Base-by-base conservation (phyloP, 1,140 invertebrate species). In the Zaprionus inermis region DNA sequence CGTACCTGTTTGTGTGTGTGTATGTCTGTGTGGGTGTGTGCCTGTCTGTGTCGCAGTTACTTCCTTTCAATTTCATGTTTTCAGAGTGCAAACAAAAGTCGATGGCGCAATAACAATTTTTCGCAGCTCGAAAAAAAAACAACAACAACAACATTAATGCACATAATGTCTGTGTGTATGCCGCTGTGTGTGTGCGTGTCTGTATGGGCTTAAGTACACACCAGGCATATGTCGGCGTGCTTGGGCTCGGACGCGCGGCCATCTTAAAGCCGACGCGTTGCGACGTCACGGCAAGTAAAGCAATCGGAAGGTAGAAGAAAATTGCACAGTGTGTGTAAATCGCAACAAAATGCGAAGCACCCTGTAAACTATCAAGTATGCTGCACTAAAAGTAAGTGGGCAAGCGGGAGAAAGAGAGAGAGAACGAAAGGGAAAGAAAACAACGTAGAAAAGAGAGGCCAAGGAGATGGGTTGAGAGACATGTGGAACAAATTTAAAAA, bases 51-150 rank as follows among this genome's bases (percentile, higher is more conserved):
- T 66, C 60, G 67, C 56, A 72, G 70, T 72, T 73, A 72, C 74
- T 76, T 76, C 74, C 74, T 76, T 76, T 76, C 70, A 76, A 76
- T 76, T 76, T 76, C 74, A 76, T 76, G 74, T 76, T 76, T 76
- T 76, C 70, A 76, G 60, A 73, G 70, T 58, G 74, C 69, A 67
- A 76, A 76, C 69, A 76, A 76, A 76, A 76, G 70, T 66, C 74
- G 74, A 76, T 72, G 57, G 69, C 69, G 74, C 63, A 76, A 76
- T 73, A 76, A 76, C 63, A 76, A 76, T 76, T 72, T 76, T 72
- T 76, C 72, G 67, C 72, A 72, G 73, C 73, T 76, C 64, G 58
- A 52, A 63, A 63, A 59, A 72, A 70, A 59, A 58, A 5, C 24
- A 28, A 28, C 24, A 38, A 59, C 20, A 59, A 38, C 54, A 55